These are phyloP conservation scores for Oxygymnocypris stewartii DNA, from an alignment of 2,113 vertebrate genomes.

Conservation along the genomic window DNA sequence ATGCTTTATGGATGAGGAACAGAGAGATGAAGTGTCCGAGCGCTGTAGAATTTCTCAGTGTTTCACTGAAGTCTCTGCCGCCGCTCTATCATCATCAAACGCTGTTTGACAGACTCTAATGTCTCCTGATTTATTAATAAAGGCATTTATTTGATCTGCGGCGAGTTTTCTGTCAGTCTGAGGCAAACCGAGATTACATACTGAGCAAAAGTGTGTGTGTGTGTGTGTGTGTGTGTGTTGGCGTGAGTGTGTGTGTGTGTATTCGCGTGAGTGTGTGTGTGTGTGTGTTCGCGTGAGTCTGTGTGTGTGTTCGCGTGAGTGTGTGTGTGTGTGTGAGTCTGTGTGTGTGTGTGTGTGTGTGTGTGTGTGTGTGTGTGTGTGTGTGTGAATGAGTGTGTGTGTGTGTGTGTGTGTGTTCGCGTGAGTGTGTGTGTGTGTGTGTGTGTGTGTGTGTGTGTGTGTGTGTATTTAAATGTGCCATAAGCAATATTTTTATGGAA, in stretches of 20 bases:
- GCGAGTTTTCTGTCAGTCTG: conserved; percentile 21
- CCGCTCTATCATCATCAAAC: conserved; percentile 20
- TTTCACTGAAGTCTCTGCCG: not conserved
- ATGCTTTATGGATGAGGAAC: not conserved
- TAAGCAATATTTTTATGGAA: conserved; percentile 5
- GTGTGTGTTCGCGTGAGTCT: too few species aligned
- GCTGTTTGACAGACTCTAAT: conserved; percentile 44
- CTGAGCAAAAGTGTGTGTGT: not conserved
- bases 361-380: conserved; percentile 2
- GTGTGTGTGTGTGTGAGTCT: too few species aligned
- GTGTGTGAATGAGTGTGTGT: not conserved
- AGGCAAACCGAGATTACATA: not conserved
- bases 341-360: too few species aligned
- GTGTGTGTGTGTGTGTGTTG: conserved; percentile 13
- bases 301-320: too few species aligned
- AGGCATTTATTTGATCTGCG: conserved; percentile 39
- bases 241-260: too few species aligned
- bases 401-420: too few species aligned
- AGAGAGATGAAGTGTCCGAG: not conserved
- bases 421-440: too few species aligned
- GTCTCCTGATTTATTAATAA: conserved; percentile 48
- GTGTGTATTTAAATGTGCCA: conserved; percentile 15
- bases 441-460: too few species aligned
- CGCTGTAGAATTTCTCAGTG: not conserved
- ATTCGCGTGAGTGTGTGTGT: too few species aligned